Conservation (phyloP, 2,797 vertebrate genomes). For the Zalophus californianus region DNA sequence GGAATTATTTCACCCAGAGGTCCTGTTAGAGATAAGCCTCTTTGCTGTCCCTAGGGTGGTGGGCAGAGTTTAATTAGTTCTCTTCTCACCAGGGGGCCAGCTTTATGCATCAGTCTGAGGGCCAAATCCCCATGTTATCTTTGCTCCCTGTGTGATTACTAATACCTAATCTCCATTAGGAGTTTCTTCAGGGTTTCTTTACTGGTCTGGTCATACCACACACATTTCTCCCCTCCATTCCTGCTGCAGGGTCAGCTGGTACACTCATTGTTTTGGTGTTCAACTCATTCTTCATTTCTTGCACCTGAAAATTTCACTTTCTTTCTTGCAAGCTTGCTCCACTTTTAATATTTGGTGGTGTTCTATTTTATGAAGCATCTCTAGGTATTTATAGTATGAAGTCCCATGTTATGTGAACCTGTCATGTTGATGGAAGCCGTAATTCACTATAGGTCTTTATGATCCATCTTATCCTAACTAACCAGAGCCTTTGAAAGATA, state of each 20-base stretch:
- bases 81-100: background rate
- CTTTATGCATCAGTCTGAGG: background rate
- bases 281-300: background rate
- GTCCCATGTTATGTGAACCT: background rate
- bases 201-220: background rate
- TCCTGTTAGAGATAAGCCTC: background rate
- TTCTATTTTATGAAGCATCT: conserved; percentile 5
- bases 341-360: background rate
- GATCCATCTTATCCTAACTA: background rate
- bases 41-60: background rate
- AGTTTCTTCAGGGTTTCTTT: background rate
- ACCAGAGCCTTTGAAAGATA: background rate
- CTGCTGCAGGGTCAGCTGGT: background rate
- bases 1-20: background rate
- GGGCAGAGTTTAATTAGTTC: background rate
- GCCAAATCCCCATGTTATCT: background rate
- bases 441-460: background rate
- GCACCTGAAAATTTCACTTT: conserved; percentile 13
- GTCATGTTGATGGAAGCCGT: background rate
- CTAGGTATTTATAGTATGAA: background rate
- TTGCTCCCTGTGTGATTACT: background rate
- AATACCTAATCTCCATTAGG: background rate
- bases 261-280: background rate
- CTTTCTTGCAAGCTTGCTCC: background rate
- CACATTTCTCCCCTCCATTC: background rate